Conservation (phyloP, 1,140 invertebrate species). For the Metopolophium dirhodum region DNA sequence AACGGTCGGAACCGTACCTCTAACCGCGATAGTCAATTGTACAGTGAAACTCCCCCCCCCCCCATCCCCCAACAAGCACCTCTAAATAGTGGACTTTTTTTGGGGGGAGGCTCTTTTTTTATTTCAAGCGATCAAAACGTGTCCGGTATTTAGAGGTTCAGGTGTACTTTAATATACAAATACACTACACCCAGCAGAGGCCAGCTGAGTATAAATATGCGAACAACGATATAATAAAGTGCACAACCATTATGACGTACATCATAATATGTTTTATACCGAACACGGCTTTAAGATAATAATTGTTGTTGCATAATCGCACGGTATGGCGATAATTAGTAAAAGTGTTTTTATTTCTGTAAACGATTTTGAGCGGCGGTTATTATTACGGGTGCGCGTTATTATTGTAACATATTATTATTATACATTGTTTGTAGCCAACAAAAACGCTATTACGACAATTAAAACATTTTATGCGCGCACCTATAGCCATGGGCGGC, state of each 20-base stretch:
- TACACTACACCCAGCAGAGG: background rate
- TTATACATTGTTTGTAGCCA: background rate
- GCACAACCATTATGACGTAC: background rate
- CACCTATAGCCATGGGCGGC: background rate
- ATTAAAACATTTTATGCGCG: constrained; percentile 18
- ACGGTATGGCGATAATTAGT: constrained; percentile 25
- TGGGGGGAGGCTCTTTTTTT: too few relatives aligned
- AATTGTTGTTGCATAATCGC: background rate
- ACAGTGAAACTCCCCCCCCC: too few relatives aligned
- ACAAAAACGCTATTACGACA: constrained; percentile 28
- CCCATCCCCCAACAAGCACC: too few relatives aligned
- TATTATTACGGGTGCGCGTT: background rate
- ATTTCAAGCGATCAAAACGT: background rate
- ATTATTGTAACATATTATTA: background rate
- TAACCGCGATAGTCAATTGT: too few relatives aligned
- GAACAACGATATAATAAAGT: background rate
- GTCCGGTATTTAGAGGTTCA: background rate
- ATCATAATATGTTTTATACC: background rate
- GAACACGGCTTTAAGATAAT: constrained; percentile 2
- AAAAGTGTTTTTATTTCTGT: constrained; percentile 35
- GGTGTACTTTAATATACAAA: background rate
- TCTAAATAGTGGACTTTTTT: too few relatives aligned
- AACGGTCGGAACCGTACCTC: too few relatives aligned
- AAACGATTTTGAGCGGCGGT: constrained; percentile 10
- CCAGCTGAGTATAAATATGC: background rate